Evolutionary conservation across 2,113 vertebrate genomes (phyloP), one percentile per base, ranked within the genome.

Genomic region (Chionodraco myersi): DNA sequence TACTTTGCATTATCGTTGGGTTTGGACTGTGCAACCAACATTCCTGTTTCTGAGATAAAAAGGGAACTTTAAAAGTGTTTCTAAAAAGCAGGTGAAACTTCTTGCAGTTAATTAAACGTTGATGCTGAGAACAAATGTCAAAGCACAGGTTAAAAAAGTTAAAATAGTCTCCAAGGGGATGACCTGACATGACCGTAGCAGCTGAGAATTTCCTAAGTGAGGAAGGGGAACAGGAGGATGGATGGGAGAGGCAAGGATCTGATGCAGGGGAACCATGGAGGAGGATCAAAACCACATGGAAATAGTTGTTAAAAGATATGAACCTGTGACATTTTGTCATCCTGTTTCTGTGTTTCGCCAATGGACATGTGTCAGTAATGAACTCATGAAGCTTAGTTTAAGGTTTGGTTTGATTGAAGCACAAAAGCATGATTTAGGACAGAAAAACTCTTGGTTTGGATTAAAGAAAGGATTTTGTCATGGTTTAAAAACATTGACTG

Each of bases 181-280:
- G 68, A 79, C 83, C 75, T 10, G n/a, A 51, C 9, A 26, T 73
- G 84, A 84, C 52, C 3, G 3, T 2, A 73, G 41, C 87, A 92
- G 88, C 87, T 91, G 87, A 81, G 83, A 79, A 90, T 93, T 82
- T 90, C 73, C 71, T 68, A 53, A 58, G 45, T 72, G 56, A 76
- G 2, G 36, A 56, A 66, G 70, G 52, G 30, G 59, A 63, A 51
- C 10, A 63, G 64, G 63, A 68, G 52, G 45, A 45, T 47, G 44
- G 13, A 30, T n/a, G 34, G 26, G 16, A 23, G 47, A 14, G 10
- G 51, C 8, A 47, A 66, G 57, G 26, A 26, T 72, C 48, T 12
- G 52, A 77, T 45, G 30, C n/a, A 36, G n/a, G 10, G 36, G 60
- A 75, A 47, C 6, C 41, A 66, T n/a, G 59, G 61, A 60, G 59